Evolutionary conservation across 2,113 vertebrate species (phyloP), one percentile per base, ranked within the genome.

Genomic region (Charina bottae): DNA sequence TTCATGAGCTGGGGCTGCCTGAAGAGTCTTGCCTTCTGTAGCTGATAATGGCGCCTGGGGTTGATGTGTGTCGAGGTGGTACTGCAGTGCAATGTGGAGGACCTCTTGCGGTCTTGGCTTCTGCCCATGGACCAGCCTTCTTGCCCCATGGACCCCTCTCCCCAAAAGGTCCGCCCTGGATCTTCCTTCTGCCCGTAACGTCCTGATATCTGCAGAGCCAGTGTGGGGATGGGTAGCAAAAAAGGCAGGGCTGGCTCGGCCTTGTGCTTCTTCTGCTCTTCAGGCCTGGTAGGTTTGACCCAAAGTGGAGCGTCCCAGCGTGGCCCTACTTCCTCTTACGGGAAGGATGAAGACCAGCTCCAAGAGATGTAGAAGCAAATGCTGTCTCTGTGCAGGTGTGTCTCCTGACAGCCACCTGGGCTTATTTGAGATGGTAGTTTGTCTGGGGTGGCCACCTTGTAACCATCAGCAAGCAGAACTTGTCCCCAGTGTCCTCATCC

Each of bases 41-140:
- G 46, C 11, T 2, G 23, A 6, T 62, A 3, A 2, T 2, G 1
- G 26, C 1, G 10, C 3, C 49, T 49, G 10, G 28, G 2, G 26
- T 49, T 42, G 11, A 15, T 10, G 9, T 37, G 1, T 42, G 59
- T 11, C 2, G 42, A 19, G 9, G 6, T 2, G 2, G 37, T 13
- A 9, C 4, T 42, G 26, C 28, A 19, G 17, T 85, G 62, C 90
- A 11, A 9, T 7, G 26, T 4, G 2, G 58, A 55, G 11, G 11
- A 8, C 19, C 4, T 15, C 24, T 49, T 37, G 26, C 0, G 10
- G 33, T 26, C 53, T 62, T 9, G 28, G n/a, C 46, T 2, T 33
- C 13, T 1, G 53, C 1, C 2, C 21, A 6, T 54, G 33, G 33
- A 12, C 0, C 10, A 37, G 1, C 46, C 58, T 37, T 64, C 58